A percentile compares a stretch with the other conserved stretches of the same genome.
Conservation (phyloP, 2,888 invertebrate genomes). For the Homarus gammarus region DNA sequence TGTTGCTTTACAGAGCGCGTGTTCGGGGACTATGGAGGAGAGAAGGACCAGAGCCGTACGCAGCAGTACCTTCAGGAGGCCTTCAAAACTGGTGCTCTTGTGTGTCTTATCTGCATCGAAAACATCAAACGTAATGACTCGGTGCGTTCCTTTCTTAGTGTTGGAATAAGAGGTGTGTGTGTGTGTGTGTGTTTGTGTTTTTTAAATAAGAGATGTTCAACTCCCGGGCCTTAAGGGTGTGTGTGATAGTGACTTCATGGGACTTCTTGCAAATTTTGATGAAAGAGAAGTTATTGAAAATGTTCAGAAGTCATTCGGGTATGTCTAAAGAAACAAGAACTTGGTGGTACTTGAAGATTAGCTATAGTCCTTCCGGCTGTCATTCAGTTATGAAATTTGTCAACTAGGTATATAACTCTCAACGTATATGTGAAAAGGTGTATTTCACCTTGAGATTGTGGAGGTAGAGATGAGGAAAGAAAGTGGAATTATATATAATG, state of each 20-base stretch:
- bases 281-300: not conserved
- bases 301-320: not conserved
- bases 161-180: too few relatives aligned
- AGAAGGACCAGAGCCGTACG: constrained; percentile 45
- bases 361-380: too few relatives aligned
- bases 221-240: too few relatives aligned
- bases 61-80: constrained; percentile 69
- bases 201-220: too few relatives aligned
- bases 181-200: too few relatives aligned
- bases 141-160: constrained; percentile 80
- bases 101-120: constrained; percentile 94
- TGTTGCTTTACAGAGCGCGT: constrained; percentile 45
- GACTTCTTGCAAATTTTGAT: not conserved
- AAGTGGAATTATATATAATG: too few relatives aligned
- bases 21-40: constrained; percentile 43
- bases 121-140: constrained; percentile 89
- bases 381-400: too few relatives aligned
- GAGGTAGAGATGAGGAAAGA: too few relatives aligned
- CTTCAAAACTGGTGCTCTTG: constrained; percentile 68
- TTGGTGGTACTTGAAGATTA: too few relatives aligned
- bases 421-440: too few relatives aligned
- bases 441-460: too few relatives aligned
- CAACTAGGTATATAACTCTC: too few relatives aligned
- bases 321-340: not conserved
- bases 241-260: not conserved